Base-by-base conservation (phyloP, 2,113 vertebrate species). In the Balaeniceps rex region DNA sequence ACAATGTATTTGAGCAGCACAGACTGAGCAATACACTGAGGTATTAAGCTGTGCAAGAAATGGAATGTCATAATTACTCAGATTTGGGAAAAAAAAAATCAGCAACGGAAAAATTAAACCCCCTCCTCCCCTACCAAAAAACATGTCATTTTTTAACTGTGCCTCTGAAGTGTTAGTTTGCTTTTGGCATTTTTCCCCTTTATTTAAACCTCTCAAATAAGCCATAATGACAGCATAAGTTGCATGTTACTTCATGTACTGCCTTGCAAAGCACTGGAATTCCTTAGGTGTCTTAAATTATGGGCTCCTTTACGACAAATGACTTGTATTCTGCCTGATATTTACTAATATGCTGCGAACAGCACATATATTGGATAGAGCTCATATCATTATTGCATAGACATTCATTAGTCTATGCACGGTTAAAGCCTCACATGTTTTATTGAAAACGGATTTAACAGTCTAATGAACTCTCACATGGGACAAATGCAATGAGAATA, bases 151-250 rank as follows among this genome's bases (percentile, higher is more conserved):
- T 96, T 95, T 94, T 60, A 94, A 33, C 95, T 66, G 72, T 86
- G 91, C 57, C 77, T 95, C 96, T 95, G 93, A 96, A 97, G 96
- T 94, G 83, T 94, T 95, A 95, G 76, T 92, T 97, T 93, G 89
- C 95, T 97, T 93, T 97, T 97, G 95, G 96, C 96, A 96, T n/a
- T 97, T 94, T 93, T 36, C 65, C 82, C 25, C 85, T 94, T 94
- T 94, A 95, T 95, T 89, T 95, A 94, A 91, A 92, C 78, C 74
- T 91, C 93, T 96, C 88, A 89, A 94, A 93, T 87, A 92, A 96
- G 95, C 80, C 74, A 47, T 96, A 97, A 97, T 96, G 95, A 95
- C 91, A 95, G 91, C 70, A 55, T 14, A 49, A 74, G 83, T 29
- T 92, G 83, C 96, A 60, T 92, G 95, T 97, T 95, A 63, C 85